Evolutionary conservation across 2,888 invertebrate genomes (phyloP).

Genomic region (Ptychoptera contaminata): DNA sequence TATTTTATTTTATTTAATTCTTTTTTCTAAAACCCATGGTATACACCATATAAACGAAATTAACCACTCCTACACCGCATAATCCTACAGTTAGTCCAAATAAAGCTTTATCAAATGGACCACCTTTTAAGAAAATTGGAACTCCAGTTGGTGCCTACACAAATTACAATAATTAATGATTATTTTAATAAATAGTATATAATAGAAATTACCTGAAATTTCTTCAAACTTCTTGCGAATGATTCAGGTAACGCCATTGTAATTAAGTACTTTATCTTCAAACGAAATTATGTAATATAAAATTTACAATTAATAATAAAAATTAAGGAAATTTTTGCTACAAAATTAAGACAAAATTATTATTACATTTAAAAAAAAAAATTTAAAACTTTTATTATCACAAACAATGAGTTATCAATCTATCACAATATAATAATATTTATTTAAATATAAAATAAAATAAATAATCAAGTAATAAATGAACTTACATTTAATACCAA

Average conservation of each 20-base stretch:
- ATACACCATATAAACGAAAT: conserved; percentile 22
- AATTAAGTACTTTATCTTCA: too few relatives aligned
- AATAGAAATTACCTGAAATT: conserved; percentile 22
- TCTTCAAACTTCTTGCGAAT: conserved; percentile 22
- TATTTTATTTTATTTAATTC: conserved; percentile 4
- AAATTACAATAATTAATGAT: conserved; percentile 3
- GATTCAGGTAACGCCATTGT: conserved; percentile 28
- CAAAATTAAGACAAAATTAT: too few relatives aligned
- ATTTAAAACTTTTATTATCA: too few relatives aligned
- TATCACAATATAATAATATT: too few relatives aligned
- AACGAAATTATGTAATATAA: too few relatives aligned
- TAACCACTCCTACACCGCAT: conserved; percentile 25
- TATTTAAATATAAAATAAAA: too few relatives aligned
- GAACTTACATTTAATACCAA: too few relatives aligned
- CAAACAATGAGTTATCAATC: too few relatives aligned
- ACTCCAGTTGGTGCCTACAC: conserved; percentile 25
- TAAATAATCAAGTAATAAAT: too few relatives aligned
- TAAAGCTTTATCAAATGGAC: conserved; percentile 24
- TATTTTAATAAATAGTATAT: neutral
- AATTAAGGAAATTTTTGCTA: too few relatives aligned
- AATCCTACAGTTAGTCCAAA: conserved; percentile 26
- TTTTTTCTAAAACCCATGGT: conserved; percentile 27
- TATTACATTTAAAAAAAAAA: too few relatives aligned
- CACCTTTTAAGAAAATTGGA: conserved; percentile 29
- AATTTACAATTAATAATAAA: too few relatives aligned